Evolutionary conservation across 2,888 invertebrate genomes (phyloP).

Genomic region (Nymphalis c-album): DNA sequence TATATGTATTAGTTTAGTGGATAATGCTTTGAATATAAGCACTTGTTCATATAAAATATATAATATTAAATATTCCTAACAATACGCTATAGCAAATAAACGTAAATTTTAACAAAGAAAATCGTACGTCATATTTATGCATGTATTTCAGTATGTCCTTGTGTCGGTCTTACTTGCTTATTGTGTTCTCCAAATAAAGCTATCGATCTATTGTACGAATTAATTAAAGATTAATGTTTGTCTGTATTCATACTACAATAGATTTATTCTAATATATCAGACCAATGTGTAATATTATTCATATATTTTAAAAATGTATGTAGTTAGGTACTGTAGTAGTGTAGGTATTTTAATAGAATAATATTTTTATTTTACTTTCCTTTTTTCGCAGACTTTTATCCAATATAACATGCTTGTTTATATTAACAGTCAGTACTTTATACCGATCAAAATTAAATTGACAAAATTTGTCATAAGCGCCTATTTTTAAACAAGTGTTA

Average conservation of each 20-base stretch:
- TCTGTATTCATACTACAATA: constrained; percentile 28
- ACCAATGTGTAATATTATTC: background rate
- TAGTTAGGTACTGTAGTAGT: no score
- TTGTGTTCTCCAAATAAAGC: constrained; percentile 28
- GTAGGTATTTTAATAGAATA: no score
- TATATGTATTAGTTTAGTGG: no score
- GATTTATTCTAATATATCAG: constrained; percentile 4
- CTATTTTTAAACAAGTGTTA: no score
- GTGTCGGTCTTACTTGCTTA: constrained; percentile 24
- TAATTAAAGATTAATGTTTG: constrained; percentile 26
- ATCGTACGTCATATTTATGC: constrained; percentile 9
- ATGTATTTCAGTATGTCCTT: constrained; percentile 22
- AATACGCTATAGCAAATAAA: background rate
- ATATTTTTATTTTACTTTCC: no score
- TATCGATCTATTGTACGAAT: constrained; percentile 21
- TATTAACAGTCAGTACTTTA: no score
- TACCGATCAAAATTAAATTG: no score
- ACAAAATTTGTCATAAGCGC: no score
- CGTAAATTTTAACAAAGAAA: constrained; percentile 2
- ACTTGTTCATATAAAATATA: background rate
- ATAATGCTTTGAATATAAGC: no score
- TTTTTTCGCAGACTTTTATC: no score
- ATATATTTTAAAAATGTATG: no score
- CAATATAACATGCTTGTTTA: no score
- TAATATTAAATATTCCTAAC: background rate